Base-by-base conservation (phyloP, 2,888 invertebrate species). In the Lepidochrysops patricia region DNA sequence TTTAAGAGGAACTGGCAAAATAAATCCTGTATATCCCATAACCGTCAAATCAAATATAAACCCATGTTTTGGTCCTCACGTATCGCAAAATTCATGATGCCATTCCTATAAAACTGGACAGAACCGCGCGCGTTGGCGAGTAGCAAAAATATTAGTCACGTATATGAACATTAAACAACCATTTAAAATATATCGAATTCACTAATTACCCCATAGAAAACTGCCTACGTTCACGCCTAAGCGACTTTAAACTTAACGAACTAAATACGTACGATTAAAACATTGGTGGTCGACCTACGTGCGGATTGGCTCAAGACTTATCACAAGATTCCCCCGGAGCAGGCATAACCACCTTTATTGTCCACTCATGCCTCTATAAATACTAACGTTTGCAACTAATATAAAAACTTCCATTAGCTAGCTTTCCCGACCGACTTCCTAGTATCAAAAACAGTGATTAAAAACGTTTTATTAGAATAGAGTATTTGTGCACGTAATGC, bases 1-100 rank as follows among this genome's bases (percentile, higher is more conserved):
- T 80, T 82, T 83, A 87, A 83, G 84, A 89, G 89, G 89, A 89
- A 89, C 89, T 88, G 89, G 89, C 87, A 84, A 88, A 87, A 88
- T 79, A 86, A 88, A 88, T 87, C 84, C 83, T 85, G 85, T 84
- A 84, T 82, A 74, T 70, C 71, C 78, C 73, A 67, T 65, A 62
- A 63, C 70, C 72, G 70, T 72, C 68, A 75, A 77, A 70, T 69
- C 75, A 75, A 74, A 74, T 76, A 77, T 67, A 72, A 79, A 80
- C 80, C 78, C 80, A 75, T 73, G 74, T 74, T 66, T 84, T 86
- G 87, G 87, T 87, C 85, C 83, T 80, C 79, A 70, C 76, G 71
- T 84, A 66, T 68, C 65, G 79, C n/a, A 79, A 73, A 84, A 82
- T 82, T 81, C 83, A 85, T 80, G 72, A 81, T 85, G 86, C 87